Conservation (phyloP, 2,888 invertebrate genomes). For the Zelleria hepariella region DNA sequence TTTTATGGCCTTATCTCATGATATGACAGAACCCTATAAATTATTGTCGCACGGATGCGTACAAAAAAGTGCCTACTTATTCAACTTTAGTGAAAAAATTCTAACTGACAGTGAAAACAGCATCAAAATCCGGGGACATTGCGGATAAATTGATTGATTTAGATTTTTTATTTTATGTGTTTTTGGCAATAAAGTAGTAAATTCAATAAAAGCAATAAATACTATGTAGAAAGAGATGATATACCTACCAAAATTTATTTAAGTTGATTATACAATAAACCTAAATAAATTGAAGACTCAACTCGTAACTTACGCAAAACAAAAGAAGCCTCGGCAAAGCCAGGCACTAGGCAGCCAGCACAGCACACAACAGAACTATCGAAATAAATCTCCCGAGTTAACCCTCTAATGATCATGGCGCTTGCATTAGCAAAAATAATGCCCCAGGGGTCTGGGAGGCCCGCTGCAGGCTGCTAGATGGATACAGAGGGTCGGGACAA, state of each 20-base stretch:
- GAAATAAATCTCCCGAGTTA: conserved; percentile 29
- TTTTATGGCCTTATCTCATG: too few species aligned
- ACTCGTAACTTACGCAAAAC: not conserved
- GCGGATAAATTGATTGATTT: too few species aligned
- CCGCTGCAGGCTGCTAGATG: conserved; percentile 14
- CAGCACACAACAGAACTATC: not conserved
- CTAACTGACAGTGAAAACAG: too few species aligned
- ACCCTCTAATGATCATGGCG: conserved; percentile 49
- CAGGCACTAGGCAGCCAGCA: not conserved
- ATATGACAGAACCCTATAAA: too few species aligned
- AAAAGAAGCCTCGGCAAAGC: not conserved
- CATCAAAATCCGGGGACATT: too few species aligned
- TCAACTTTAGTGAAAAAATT: not conserved
- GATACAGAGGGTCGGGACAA: not conserved
- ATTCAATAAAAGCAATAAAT: too few species aligned
- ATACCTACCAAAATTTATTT: not conserved
- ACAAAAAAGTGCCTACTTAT: not conserved
- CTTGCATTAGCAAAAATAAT: conserved; percentile 52
- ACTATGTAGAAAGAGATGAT: too few species aligned
- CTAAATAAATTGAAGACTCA: not conserved
- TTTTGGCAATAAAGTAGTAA: too few species aligned
- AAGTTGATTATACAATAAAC: not conserved
- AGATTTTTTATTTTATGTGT: too few species aligned
- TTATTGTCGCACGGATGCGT: not conserved
- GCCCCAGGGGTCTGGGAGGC: conserved; percentile 27